Evolutionary conservation across 2,888 invertebrate species (phyloP).

Genomic region (Itoplectis maculator): DNA sequence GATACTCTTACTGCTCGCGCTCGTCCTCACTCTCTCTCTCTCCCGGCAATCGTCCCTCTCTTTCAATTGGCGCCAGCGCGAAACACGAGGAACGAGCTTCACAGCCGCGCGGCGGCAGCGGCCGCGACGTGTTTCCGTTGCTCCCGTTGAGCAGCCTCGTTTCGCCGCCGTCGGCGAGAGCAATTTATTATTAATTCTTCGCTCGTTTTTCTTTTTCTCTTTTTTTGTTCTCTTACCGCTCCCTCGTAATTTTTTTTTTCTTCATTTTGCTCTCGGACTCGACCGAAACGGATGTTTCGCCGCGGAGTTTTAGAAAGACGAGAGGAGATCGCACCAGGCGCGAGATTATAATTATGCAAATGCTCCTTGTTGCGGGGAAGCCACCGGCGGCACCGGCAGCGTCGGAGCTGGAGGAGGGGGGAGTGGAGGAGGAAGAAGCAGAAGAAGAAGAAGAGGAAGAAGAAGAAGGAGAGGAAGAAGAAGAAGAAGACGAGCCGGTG

Average conservation of each 20-base stretch:
- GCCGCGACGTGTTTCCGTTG: conserved; percentile 61
- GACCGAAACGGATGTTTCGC: conserved; percentile 65
- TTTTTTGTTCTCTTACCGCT: conserved; percentile 18
- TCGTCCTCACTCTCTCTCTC: conserved; percentile 29
- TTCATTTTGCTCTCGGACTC: conserved; percentile 48
- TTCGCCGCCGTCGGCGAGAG: conserved; percentile 61
- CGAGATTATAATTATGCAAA: conserved; percentile 84
- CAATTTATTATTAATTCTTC: conserved; percentile 67
- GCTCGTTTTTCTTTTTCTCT: conserved; percentile 53
- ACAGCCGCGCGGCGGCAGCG: conserved; percentile 25
- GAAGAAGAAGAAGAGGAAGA: conserved; percentile 54
- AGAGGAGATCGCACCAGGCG: conserved; percentile 68
- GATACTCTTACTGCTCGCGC: conserved; percentile 37
- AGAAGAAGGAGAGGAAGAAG: conserved; percentile 70
- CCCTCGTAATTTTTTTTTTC: conserved; percentile 53
- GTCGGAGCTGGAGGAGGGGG: conserved; percentile 68
- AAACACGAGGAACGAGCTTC: conserved; percentile 57
- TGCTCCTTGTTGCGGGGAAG: conserved; percentile 79
- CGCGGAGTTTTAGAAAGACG: conserved; percentile 73
- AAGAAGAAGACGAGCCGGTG: conserved; percentile 69
- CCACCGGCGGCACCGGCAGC: conserved; percentile 20
- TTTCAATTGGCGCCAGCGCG: conserved; percentile 60
- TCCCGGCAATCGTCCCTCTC: conserved; percentile 47
- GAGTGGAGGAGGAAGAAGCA: conserved; percentile 66
- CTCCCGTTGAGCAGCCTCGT: conserved; percentile 62